Conservation (phyloP, 2,113 vertebrate genomes). For the Ginglymostoma cirratum region DNA sequence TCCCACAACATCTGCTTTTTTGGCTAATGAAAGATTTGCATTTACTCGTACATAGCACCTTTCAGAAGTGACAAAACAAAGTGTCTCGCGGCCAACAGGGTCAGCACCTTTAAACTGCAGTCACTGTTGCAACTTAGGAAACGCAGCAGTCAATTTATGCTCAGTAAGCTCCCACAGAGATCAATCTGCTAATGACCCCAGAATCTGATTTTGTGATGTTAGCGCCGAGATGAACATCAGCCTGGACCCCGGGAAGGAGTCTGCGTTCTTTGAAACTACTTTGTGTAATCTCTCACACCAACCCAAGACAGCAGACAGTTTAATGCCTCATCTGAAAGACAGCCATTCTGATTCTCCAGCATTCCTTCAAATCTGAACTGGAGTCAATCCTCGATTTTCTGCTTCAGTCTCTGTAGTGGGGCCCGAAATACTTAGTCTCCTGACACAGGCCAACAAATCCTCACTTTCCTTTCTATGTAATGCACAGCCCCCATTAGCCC, state of each 20-base stretch:
- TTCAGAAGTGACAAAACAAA: background rate
- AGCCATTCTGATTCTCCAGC: background rate
- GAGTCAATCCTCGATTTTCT: background rate
- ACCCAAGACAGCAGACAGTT: background rate
- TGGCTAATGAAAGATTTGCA: background rate
- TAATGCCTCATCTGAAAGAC: background rate
- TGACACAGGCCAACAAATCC: background rate
- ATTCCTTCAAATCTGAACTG: background rate
- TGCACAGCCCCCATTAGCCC: background rate
- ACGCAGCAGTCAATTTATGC: background rate
- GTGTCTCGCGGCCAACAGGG: no score
- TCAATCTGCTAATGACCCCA: background rate
- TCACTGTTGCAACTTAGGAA: background rate
- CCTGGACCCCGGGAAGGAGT: background rate
- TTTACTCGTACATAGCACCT: background rate
- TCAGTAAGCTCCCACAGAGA: background rate
- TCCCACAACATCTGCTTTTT: background rate
- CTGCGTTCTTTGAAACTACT: background rate
- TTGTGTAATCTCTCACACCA: background rate
- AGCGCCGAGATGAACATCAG: background rate
- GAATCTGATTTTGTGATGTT: background rate
- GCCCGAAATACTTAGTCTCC: background rate
- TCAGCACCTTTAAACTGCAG: background rate
- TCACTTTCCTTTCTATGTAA: background rate
- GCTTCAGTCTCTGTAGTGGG: background rate